A percentile compares a stretch with the other conserved stretches of the same genome.
Evolutionary conservation across 2,113 vertebrate genomes (phyloP).

Genomic region (Raja brachyura): DNA sequence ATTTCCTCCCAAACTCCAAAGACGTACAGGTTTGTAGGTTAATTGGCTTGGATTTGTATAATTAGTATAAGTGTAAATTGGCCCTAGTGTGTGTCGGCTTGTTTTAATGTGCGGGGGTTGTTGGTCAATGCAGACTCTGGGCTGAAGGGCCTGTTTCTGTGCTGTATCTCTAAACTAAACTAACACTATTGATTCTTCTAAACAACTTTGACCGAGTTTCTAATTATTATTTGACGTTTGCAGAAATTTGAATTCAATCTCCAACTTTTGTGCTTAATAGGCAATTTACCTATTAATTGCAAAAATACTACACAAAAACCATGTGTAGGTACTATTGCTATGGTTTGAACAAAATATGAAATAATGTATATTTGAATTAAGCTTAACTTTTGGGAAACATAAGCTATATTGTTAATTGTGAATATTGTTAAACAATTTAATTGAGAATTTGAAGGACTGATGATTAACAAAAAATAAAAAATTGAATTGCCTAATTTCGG

Average conservation of each 20-base stretch:
- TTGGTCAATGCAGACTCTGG: too few species aligned
- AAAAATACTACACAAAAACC: neutral
- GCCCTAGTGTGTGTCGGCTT: too few species aligned
- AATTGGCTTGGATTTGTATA: too few species aligned
- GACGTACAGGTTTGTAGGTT: too few species aligned
- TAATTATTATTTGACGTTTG: neutral
- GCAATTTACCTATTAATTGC: neutral
- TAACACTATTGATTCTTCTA: neutral
- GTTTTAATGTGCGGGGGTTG: too few species aligned
- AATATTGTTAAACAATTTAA: neutral
- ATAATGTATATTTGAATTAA: neutral
- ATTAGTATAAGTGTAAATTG: too few species aligned
- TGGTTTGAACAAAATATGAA: neutral
- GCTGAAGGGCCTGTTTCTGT: too few species aligned
- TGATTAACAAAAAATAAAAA: neutral
- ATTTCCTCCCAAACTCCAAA: too few species aligned
- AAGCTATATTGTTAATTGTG: neutral
- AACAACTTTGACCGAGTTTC: neutral
- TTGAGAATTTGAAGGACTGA: neutral
- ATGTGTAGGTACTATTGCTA: neutral
- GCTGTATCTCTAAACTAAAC: too few species aligned
- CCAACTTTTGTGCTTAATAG: neutral
- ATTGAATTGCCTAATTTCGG: neutral
- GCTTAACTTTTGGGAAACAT: neutral
- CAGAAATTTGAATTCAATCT: neutral